phyloP scores from a whole-genome alignment of 2,797 vertebrate species.

The Bovichtus variegatus region DNA sequence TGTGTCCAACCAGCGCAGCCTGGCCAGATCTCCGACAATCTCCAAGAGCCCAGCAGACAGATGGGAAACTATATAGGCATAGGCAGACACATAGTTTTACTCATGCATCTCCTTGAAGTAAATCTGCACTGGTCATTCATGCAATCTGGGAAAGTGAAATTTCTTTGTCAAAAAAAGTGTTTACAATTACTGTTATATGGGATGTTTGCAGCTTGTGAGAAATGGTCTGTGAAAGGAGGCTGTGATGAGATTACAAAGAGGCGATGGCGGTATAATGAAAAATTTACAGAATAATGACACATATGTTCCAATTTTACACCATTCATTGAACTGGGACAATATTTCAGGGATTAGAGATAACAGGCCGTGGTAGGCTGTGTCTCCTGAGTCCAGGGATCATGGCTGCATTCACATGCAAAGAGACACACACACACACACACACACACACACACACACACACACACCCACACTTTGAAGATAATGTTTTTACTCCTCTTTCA shows the following conservation, averaged over 20 bases:
- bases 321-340: slow-evolving; percentile 71
- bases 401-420: slow-evolving; percentile 92
- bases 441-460: slow-evolving; percentile 14
- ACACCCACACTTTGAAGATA: slow-evolving; percentile 29
- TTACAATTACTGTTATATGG: slow-evolving; percentile 20
- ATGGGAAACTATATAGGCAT: too few relatives aligned
- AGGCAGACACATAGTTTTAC: slow-evolving; percentile 31
- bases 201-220: slow-evolving; percentile 24
- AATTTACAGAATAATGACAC: slow-evolving; percentile 80
- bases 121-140: slow-evolving; percentile 34
- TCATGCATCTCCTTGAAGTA: slow-evolving; percentile 30
- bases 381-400: slow-evolving; percentile 75
- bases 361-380: slow-evolving; percentile 61
- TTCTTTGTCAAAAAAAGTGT: slow-evolving; percentile 13
- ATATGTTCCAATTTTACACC: slow-evolving; percentile 80
- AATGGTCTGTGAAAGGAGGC: slow-evolving; percentile 28
- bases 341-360: slow-evolving; percentile 81
- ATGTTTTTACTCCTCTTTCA: slow-evolving; percentile 51
- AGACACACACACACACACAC: slow-evolving; percentile 27
- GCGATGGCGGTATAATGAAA: slow-evolving; percentile 75
- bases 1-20: slow-evolving; percentile 65
- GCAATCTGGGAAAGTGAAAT: slow-evolving; percentile 31
- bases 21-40: slow-evolving; percentile 79
- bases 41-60: slow-evolving; percentile 51
- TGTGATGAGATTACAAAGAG: slow-evolving; percentile 11